Conservation (phyloP, 2,797 vertebrate genomes). For the Microctenopoma stevenorrisi region DNA sequence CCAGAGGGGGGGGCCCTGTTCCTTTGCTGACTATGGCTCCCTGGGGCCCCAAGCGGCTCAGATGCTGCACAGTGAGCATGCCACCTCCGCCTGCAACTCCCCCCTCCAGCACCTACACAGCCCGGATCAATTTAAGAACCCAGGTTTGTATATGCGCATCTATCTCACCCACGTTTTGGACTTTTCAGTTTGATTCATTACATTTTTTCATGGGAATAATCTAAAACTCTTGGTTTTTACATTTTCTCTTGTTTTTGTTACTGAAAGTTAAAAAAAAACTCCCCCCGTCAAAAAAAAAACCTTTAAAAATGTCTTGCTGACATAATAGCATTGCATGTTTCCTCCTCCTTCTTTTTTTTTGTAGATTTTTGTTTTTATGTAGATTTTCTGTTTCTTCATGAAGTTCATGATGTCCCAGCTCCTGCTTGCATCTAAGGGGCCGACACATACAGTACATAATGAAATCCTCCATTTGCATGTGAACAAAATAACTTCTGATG, state of each 20-base stretch:
- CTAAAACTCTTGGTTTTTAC: constrained; percentile 37
- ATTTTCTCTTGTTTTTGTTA: constrained; percentile 58
- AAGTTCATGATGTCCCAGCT: constrained; percentile 59
- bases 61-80: constrained; percentile 91
- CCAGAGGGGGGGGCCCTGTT: constrained; percentile 89
- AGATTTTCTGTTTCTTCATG: constrained; percentile 69
- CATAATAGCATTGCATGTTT: constrained; percentile 79
- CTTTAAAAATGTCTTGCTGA: constrained; percentile 57
- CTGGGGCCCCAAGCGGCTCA: constrained; percentile 90
- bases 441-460: constrained; percentile 62
- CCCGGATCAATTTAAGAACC: constrained; percentile 91
- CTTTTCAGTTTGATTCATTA: constrained; percentile 76
- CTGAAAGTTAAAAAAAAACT: constrained; percentile 37
- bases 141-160: constrained; percentile 86
- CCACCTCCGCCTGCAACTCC: constrained; percentile 88
- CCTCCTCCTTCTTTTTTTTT: constrained; percentile 37
- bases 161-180: constrained; percentile 78
- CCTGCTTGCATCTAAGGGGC: constrained; percentile 76
- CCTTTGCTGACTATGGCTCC: constrained; percentile 91
- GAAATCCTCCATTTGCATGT: constrained; percentile 77
- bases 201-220: constrained; percentile 70
- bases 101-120: constrained; percentile 88
- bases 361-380: constrained; percentile 33
- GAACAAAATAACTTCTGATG: constrained; percentile 66
- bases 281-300: constrained; percentile 17